Evolutionary conservation across 2,113 vertebrate genomes (phyloP).

Genomic region (Argyrosomus japonicus): DNA sequence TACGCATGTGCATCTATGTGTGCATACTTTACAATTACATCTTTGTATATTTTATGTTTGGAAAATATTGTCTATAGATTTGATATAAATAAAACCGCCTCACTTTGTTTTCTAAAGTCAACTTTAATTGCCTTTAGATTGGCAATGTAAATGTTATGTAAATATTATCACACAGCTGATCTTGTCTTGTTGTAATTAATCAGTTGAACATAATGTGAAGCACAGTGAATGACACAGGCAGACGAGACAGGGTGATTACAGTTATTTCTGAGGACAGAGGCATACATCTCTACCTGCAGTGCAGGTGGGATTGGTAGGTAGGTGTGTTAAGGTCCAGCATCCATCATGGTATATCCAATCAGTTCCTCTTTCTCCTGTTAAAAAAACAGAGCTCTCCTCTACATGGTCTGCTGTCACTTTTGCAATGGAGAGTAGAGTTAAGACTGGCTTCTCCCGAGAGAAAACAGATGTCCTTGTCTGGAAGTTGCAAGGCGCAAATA

Average conservation of each 20-base stretch:
- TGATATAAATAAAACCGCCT: not conserved
- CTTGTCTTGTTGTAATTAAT: not conserved
- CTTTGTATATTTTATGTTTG: no score
- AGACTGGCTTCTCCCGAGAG: conserved; percentile 47
- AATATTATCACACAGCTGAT: not conserved
- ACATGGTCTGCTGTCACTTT: conserved; percentile 27
- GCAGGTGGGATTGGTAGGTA: conserved; percentile 27
- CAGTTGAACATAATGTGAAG: not conserved
- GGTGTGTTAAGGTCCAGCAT: conserved; percentile 25
- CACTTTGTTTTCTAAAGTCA: no score
- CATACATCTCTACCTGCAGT: conserved; percentile 22
- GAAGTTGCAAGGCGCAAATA: conserved; percentile 48
- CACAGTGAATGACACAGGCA: conserved; percentile 21
- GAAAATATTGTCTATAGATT: not conserved
- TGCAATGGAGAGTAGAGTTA: conserved; percentile 38
- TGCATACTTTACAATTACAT: no score
- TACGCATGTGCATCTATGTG: no score
- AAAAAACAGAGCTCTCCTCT: conserved; percentile 22
- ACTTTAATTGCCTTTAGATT: no score
- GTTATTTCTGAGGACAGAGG: conserved; percentile 16
- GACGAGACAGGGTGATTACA: conserved; percentile 15
- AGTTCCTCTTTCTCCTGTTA: conserved; percentile 7
- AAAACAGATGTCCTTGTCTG: conserved; percentile 68
- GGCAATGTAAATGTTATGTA: not conserved
- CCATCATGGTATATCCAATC: conserved; percentile 35